Percentiles rank a stretch among this genome's conserved stretches.
Evolutionary conservation across 1,140 invertebrate species (phyloP).

Genomic region (Euura lappo): DNA sequence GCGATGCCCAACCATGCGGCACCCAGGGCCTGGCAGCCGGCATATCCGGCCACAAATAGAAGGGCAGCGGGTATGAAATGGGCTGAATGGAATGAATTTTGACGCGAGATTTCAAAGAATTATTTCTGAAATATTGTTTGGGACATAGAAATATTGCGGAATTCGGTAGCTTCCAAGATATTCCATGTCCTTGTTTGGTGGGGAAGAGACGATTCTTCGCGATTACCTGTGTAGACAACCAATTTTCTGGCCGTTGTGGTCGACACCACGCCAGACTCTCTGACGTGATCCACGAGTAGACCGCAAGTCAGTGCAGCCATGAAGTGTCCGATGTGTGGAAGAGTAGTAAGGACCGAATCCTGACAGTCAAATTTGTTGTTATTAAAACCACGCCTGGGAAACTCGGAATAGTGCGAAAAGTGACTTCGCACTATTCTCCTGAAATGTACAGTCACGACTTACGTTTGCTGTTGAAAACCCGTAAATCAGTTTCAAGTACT

Average conservation of each 20-base stretch:
- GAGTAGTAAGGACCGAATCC: constrained; percentile 64
- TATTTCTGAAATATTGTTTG: too few relatives aligned
- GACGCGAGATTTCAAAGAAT: too few relatives aligned
- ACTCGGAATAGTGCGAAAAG: too few relatives aligned
- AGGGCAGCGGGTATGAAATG: constrained; percentile 66
- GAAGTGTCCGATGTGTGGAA: constrained; percentile 67
- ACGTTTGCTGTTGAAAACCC: constrained; percentile 66
- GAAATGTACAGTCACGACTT: constrained; percentile 31
- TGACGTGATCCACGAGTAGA: constrained; percentile 64
- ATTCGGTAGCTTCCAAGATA: too few relatives aligned
- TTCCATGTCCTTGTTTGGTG: too few relatives aligned
- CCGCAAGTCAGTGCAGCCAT: constrained; percentile 65
- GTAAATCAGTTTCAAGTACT: constrained; percentile 67
- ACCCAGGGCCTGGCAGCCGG: constrained; percentile 65
- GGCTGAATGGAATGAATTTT: constrained; percentile 42
- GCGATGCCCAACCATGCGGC: constrained; percentile 66
- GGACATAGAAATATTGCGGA: too few relatives aligned
- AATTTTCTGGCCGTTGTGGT: constrained; percentile 67
- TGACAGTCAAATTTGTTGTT: constrained; percentile 29
- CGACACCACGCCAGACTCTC: constrained; percentile 63
- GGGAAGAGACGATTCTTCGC: constrained; percentile 18
- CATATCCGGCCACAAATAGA: constrained; percentile 67
- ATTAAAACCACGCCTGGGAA: not conserved
- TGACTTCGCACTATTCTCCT: constrained; percentile 8
- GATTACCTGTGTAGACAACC: constrained; percentile 65